phyloP scores from a whole-genome alignment of 1,140 invertebrate species.

The Meloidogyne chitwoodi region DNA sequence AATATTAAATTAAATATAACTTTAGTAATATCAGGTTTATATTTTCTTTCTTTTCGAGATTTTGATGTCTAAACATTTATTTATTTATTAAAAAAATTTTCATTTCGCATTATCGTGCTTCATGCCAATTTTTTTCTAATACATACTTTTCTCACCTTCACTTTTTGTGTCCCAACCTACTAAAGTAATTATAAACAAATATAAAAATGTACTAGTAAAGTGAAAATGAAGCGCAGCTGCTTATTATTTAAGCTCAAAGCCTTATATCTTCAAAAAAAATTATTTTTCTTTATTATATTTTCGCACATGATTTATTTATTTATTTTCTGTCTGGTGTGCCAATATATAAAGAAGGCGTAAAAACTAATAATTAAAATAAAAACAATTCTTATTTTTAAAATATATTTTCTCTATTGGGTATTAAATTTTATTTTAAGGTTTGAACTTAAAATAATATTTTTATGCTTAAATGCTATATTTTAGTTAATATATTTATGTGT shows the following conservation, averaged over 20 bases:
- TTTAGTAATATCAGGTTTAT: neutral
- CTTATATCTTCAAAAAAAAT: neutral
- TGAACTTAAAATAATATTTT: no score
- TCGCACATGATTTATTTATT: neutral
- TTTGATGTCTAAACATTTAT: neutral
- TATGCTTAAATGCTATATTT: no score
- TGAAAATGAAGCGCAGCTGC: neutral
- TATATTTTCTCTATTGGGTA: no score
- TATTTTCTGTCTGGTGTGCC: neutral
- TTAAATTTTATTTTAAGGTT: no score
- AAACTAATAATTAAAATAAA: neutral
- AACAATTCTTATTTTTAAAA: neutral
- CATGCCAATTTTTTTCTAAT: neutral
- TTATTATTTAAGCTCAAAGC: neutral
- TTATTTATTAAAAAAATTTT: neutral
- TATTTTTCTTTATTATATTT: neutral
- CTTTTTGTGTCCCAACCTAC: neutral
- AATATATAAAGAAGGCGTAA: neutral
- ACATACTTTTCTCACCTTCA: neutral
- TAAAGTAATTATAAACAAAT: neutral
- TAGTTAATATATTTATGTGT: no score
- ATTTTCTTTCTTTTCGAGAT: neutral
- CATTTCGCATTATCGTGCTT: neutral
- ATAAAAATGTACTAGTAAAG: neutral
- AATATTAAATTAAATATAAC: neutral